Evolutionary conservation across 1,140 invertebrate genomes (phyloP), one percentile per base, ranked within the genome.

Genomic region (Penaeus vannamei): DNA sequence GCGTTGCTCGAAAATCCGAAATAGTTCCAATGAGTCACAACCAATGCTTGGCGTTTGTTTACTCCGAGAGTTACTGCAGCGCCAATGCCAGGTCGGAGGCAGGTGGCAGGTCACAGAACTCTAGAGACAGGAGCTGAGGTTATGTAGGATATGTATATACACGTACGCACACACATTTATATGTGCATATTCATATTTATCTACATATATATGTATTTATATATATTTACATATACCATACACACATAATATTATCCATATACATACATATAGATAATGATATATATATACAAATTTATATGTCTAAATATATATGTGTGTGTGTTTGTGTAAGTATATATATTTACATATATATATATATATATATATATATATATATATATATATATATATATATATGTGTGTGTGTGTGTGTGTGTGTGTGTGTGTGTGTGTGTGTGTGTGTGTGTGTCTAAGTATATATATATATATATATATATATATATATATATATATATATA

Each of bases 391-490:
- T n/a, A 22, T n/a, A 72, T n/a, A 72, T n/a, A 69, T 23, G 23
- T 23, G 23, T 23, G 23, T 69, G 23, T 23, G 23, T 69, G 23
- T 69, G 32, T 69, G 23, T 69, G 23, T 69, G 23, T 69, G 23
- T 23, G 23, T 23, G 23, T 23, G 23, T 23, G 23, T 23, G 23
- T 23, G 23, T 29, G 23, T 69, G 23, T 69, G 3, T 69, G 23
- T 69, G 23, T 23, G 3, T 69, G 23, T 69, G 23, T 69, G 3
- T 69, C 1, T 69, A 69, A 7, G 23, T 69, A 23, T 23, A 69
- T 69, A 69, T 69, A 69, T 23, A 69, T 69, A 69, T 69, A 69
- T 69, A 69, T 69, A 69, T 69, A 69, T 69, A 69, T 69, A 69
- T 69, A 20, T 23, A 23, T 69, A 69, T 19, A 69, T 69, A 69